Percentiles rank a stretch among this genome's conserved stretches.
Conservation (phyloP, 2,797 vertebrate genomes). For the Aplochiton taeniatus region DNA sequence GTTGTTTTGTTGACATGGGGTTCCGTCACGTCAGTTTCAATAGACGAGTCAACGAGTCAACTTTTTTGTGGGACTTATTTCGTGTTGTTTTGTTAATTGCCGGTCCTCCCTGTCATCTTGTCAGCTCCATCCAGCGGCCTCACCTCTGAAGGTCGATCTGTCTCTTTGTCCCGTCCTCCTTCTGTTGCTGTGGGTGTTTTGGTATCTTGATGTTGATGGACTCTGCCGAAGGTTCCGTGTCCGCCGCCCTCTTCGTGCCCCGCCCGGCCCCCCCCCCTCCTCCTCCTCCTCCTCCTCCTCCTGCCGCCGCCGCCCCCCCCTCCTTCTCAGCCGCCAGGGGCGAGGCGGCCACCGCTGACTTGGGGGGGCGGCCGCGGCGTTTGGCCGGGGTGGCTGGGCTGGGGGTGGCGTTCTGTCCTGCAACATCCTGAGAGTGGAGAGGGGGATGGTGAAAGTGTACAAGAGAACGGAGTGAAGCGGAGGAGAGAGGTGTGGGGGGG, state of each 20-base stretch:
- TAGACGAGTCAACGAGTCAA: too few species aligned
- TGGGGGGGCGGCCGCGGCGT: conserved; percentile 92
- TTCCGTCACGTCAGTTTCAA: too few species aligned
- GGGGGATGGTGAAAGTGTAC: not conserved
- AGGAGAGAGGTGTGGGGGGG: not conserved
- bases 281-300: conserved; percentile 32
- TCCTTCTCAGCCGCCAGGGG: conserved; percentile 62
- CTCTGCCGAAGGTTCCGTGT: conserved; percentile 77
- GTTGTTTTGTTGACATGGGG: too few species aligned
- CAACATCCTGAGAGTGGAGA: conserved; percentile 76
- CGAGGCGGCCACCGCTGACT: conserved; percentile 74
- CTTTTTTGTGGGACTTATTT: too few species aligned
- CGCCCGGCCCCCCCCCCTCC: conserved; percentile 80
- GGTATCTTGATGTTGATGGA: conserved; percentile 91
- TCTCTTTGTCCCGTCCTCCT: conserved; percentile 88
- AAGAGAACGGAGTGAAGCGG: not conserved
- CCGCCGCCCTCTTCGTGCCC: conserved; percentile 88
- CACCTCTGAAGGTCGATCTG: conserved; percentile 98
- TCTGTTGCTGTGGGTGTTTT: conserved; percentile 89
- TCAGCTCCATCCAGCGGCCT: conserved; percentile 3
- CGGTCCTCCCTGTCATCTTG: too few species aligned
- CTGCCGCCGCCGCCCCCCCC: conserved; percentile 68
- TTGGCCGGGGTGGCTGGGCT: conserved; percentile 81
- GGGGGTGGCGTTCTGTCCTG: conserved; percentile 81
- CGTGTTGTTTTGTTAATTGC: too few species aligned